Evolutionary conservation across 2,888 invertebrate genomes (phyloP), one percentile per base, ranked within the genome.

Genomic region (Aelia acuminata): DNA sequence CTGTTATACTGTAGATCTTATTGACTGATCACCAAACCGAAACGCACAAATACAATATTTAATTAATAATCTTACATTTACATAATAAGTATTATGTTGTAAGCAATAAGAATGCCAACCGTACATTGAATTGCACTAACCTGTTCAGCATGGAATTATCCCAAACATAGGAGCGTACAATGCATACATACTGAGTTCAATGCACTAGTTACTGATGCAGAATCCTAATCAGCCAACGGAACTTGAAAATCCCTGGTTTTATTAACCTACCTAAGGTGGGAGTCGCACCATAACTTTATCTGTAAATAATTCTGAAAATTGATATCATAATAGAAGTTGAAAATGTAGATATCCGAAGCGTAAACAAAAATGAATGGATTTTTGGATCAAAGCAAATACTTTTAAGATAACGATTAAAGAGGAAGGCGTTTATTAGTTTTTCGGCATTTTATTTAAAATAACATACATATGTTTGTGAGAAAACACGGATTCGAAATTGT

Each of bases 211-310:
- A 75, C 39, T 39, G 39, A 39, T 22, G 39, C 35, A 80, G 43
- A 80, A 80, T 80, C 22, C 43, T 43, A 80, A 80, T 80, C 22
- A 43, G 43, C 39, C 80, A 80, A 80, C 43, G 63, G 63, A 63
- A 63, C 63, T 63, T 31, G 63, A 22, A 63, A 63, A 63, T 63
- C 31, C 31, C 26, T 5, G 31, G 31, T 35, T 63, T 63, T 63
- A 1, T n/a, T n/a, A n/a, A n/a, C n/a, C n/a, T n/a, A n/a, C n/a
- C n/a, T n/a, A n/a, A n/a, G n/a, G n/a, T n/a, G n/a, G n/a, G n/a
- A n/a, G n/a, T n/a, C n/a, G 20, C 22, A 20, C 3, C 13, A 4
- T 22, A 50, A 2, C 50, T 22, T 22, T 50, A 22, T 22, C 22
- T 8, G 3, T 8, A 50, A 50, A 50, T 50, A 50, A 50, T 50